phyloP scores from a whole-genome alignment of 2,797 vertebrate species.

The Sebastes nivosus region DNA sequence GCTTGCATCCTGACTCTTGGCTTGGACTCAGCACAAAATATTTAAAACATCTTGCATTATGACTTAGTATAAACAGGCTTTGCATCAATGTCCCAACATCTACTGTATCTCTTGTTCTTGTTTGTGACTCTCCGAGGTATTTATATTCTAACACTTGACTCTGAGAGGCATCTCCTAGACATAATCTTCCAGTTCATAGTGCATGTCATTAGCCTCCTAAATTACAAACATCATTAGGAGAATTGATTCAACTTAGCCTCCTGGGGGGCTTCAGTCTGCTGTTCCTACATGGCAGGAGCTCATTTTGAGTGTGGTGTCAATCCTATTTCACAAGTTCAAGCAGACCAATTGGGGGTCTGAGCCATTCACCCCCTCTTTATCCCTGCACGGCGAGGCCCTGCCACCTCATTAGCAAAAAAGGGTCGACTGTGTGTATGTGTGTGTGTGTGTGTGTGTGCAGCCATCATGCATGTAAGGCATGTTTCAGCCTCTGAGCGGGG shows the following conservation, averaged over 20 bases:
- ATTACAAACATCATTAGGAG: slow-evolving; percentile 84
- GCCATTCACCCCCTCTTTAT: slow-evolving; percentile 55
- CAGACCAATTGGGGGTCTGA: slow-evolving; percentile 58
- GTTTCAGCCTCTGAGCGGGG: slow-evolving; percentile 17
- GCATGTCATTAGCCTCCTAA: slow-evolving; percentile 81
- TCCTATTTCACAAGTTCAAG: slow-evolving; percentile 76
- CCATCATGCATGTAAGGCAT: slow-evolving; percentile 28
- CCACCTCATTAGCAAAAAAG: slow-evolving; percentile 54
- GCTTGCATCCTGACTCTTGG: not conserved
- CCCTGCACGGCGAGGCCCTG: slow-evolving; percentile 43
- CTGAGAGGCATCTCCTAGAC: slow-evolving; percentile 64
- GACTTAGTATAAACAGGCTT: not conserved
- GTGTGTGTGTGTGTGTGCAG: slow-evolving; percentile 7
- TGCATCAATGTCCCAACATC: not conserved
- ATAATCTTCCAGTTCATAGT: slow-evolving; percentile 77
- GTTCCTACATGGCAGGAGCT: slow-evolving; percentile 53
- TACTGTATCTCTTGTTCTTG: not conserved
- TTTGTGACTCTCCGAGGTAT: slow-evolving; percentile 22
- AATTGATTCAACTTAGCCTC: slow-evolving; percentile 80
- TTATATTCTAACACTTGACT: slow-evolving; percentile 59
- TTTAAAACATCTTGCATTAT: not conserved
- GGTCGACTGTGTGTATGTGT: slow-evolving; percentile 4
- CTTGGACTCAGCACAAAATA: not conserved
- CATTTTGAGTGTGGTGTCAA: slow-evolving; percentile 72
- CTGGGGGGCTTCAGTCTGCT: slow-evolving; percentile 62